Evolutionary conservation across 1,140 invertebrate genomes (phyloP).

Genomic region (Cotesia typhae): DNA sequence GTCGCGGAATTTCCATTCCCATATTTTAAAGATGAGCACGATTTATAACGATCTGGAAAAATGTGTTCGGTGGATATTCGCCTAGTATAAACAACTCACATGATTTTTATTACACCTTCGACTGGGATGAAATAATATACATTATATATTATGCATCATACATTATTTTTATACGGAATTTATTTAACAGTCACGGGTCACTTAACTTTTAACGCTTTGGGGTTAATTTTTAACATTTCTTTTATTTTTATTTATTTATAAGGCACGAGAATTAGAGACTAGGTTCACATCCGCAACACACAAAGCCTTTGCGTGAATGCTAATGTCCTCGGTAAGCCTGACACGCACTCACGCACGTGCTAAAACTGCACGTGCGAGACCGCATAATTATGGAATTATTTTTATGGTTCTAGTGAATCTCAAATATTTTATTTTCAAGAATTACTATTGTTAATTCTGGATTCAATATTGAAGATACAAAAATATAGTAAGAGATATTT

Average conservation of each 20-base stretch:
- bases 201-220: too few species aligned
- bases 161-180: too few species aligned
- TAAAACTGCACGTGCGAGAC: conserved; percentile 33
- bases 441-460: too few species aligned
- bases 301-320: too few species aligned
- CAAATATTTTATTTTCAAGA: too few species aligned
- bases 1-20: conserved; percentile 59
- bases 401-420: conserved; percentile 7
- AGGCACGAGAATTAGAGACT: too few species aligned
- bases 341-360: conserved; percentile 32
- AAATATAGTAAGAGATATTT: too few species aligned
- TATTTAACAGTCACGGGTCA: too few species aligned
- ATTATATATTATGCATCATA: too few species aligned
- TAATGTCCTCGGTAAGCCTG: not conserved
- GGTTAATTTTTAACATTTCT: too few species aligned
- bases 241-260: too few species aligned
- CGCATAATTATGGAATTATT: conserved; percentile 45
- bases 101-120: conserved; percentile 13
- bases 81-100: conserved; percentile 12
- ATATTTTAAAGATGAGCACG: conserved; percentile 61
- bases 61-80: not conserved
- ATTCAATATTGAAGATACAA: too few species aligned
- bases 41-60: conserved; percentile 48
- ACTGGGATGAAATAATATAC: not conserved
- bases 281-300: conserved; percentile 49